Conservation (phyloP, 2,888 invertebrate species). For the Blomia tropicalis region DNA sequence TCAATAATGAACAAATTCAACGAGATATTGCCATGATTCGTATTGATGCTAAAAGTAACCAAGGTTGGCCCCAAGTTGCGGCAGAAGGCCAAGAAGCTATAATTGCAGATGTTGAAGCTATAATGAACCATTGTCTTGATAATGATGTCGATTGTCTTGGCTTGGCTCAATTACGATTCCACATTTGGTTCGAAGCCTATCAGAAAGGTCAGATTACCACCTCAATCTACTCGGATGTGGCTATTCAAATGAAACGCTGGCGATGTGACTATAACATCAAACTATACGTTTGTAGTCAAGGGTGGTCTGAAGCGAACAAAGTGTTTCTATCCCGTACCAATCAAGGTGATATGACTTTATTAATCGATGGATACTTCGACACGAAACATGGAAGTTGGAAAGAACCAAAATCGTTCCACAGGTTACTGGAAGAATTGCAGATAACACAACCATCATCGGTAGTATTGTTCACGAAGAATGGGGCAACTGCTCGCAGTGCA, state of each 20-base stretch:
- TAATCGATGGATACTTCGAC: constrained; percentile 21
- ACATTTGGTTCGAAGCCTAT: constrained; percentile 24
- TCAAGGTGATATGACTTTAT: constrained; percentile 21
- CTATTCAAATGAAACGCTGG: constrained; percentile 23
- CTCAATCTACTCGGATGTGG: constrained; percentile 22
- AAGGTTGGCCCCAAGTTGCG: constrained; percentile 6
- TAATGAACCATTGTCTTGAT: not conserved
- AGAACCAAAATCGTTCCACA: constrained; percentile 4
- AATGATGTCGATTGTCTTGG: constrained; percentile 1
- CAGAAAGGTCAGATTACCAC: constrained; percentile 7
- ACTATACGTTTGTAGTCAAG: constrained; percentile 17
- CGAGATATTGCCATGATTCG: not conserved
- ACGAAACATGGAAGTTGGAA: not conserved
- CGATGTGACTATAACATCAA: constrained; percentile 20
- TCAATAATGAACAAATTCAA: not conserved
- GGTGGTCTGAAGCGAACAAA: constrained; percentile 21
- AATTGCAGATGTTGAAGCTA: not conserved
- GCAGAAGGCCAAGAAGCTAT: not conserved
- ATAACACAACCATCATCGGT: not conserved
- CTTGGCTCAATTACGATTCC: not conserved
- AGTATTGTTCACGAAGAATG: constrained; percentile 21
- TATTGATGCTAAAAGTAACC: not conserved
- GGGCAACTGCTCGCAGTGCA: constrained; percentile 11
- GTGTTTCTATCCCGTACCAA: constrained; percentile 13
- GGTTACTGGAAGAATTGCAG: not conserved